Percentiles rank a stretch among this genome's conserved stretches.
These are phyloP conservation scores for Rhinogobio ventralis DNA, from an alignment of 2,797 vertebrate genomes.

Conservation along the genomic window DNA sequence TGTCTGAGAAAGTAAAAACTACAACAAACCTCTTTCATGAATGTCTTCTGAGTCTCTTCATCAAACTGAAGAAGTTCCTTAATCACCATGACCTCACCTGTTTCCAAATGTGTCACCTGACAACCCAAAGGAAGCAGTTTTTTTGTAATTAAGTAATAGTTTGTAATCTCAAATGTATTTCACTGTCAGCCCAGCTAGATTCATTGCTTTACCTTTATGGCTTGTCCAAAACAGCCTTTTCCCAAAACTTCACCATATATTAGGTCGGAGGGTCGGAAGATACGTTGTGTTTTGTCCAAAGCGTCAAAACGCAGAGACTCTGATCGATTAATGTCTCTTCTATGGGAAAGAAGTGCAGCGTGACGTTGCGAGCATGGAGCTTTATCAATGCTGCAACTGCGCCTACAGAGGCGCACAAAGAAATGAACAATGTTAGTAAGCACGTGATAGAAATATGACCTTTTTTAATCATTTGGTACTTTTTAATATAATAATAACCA, in stretches of 20 bases:
- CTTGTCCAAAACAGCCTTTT: conserved; percentile 95
- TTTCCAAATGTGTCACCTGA: conserved; percentile 93
- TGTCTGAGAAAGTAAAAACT: background rate
- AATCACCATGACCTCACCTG: conserved; percentile 98
- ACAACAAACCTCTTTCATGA: conserved; percentile 89
- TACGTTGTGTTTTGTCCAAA: conserved; percentile 83
- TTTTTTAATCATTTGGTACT: background rate
- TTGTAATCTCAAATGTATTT: background rate
- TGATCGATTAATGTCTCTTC: conserved; percentile 91
- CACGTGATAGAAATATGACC: background rate
- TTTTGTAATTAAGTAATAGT: background rate
- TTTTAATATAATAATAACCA: background rate
- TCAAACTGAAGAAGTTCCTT: conserved; percentile 96
- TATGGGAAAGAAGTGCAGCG: conserved; percentile 80
- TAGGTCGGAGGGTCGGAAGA: conserved; percentile 96
- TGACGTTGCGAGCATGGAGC: conserved; percentile 77
- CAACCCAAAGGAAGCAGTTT: background rate
- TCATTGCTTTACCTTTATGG: conserved; percentile 88
- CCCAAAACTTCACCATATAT: conserved; percentile 95
- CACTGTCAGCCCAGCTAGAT: background rate
- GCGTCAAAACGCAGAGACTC: conserved; percentile 89
- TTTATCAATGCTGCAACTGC: conserved; percentile 94
- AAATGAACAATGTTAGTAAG: conserved; percentile 16
- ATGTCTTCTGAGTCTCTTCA: conserved; percentile 94
- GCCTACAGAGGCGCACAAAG: conserved; percentile 72